A percentile compares a stretch with the other conserved stretches of the same genome.
Evolutionary conservation across 2,797 vertebrate species (phyloP).

Genomic region (Pelochelys cantorii): DNA sequence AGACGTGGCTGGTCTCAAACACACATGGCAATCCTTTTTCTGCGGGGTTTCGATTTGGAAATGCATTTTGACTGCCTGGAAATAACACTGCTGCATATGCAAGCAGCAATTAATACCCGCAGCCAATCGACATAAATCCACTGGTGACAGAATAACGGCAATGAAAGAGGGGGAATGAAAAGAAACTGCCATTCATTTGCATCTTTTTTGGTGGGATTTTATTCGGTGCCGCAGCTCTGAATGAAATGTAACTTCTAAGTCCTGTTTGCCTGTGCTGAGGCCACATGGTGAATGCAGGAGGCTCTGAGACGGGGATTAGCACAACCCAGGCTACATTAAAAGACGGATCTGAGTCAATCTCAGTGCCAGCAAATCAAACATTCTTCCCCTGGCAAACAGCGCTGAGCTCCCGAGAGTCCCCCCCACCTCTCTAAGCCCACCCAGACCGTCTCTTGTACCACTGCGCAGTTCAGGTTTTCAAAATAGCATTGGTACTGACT

Average conservation of each 20-base stretch:
- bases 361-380: background rate
- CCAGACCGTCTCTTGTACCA: fast-evolving
- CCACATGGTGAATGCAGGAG: fast-evolving
- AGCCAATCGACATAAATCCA: constrained; percentile 52
- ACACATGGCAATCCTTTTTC: background rate
- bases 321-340: fast-evolving
- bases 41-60: background rate
- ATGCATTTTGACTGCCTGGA: background rate
- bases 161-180: constrained; percentile 7
- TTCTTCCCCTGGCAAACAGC: fast-evolving
- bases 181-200: constrained; percentile 53
- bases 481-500: background rate
- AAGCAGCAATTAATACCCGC: constrained; percentile 64
- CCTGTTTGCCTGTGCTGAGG: background rate
- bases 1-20: background rate
- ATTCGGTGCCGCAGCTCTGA: constrained; percentile 3
- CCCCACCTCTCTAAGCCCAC: too few species aligned
- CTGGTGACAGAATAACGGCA: constrained; percentile 21
- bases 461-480: background rate
- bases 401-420: fast-evolving
- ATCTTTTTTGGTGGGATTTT: constrained; percentile 52
- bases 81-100: constrained; percentile 5
- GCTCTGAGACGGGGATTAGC: fast-evolving
- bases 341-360: background rate
- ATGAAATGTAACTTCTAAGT: background rate